phyloP scores from a whole-genome alignment of 1,140 invertebrate genomes.

The Diachasma alloeum region DNA sequence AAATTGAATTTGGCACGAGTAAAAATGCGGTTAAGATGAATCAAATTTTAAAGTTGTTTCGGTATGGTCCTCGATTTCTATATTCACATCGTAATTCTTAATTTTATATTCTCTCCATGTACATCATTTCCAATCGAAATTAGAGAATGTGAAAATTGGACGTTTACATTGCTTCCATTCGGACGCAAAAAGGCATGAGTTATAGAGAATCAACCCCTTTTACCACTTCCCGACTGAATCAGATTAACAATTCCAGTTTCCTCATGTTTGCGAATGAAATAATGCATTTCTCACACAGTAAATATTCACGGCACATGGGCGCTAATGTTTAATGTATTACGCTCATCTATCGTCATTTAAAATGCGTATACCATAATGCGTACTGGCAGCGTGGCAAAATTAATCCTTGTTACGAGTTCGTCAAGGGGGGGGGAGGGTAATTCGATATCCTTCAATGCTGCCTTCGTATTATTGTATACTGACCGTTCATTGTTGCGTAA shows the following conservation, averaged over 20 bases:
- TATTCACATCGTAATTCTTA: too few relatives aligned
- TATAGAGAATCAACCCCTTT: not conserved
- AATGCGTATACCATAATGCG: not conserved
- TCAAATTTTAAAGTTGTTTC: too few relatives aligned
- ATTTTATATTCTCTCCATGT: too few relatives aligned
- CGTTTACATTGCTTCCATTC: too few relatives aligned
- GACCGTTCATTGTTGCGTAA: slow-evolving; percentile 3
- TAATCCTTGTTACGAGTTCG: not conserved
- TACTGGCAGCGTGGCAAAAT: not conserved
- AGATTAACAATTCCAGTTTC: not conserved
- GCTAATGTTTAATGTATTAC: not conserved
- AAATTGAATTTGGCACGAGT: too few relatives aligned
- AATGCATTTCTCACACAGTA: not conserved
- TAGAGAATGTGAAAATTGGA: too few relatives aligned
- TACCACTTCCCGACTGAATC: not conserved
- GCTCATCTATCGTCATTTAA: not conserved
- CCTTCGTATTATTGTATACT: not conserved
- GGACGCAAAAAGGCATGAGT: too few relatives aligned
- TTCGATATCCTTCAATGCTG: slow-evolving; percentile 5
- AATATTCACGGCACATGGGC: not conserved
- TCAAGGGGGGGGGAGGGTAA: not conserved
- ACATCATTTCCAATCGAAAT: too few relatives aligned
- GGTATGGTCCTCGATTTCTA: too few relatives aligned
- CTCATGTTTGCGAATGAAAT: not conserved
- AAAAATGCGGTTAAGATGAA: too few relatives aligned